Conservation (phyloP, 2,113 vertebrate species). For the Cephalophus harveyi region DNA sequence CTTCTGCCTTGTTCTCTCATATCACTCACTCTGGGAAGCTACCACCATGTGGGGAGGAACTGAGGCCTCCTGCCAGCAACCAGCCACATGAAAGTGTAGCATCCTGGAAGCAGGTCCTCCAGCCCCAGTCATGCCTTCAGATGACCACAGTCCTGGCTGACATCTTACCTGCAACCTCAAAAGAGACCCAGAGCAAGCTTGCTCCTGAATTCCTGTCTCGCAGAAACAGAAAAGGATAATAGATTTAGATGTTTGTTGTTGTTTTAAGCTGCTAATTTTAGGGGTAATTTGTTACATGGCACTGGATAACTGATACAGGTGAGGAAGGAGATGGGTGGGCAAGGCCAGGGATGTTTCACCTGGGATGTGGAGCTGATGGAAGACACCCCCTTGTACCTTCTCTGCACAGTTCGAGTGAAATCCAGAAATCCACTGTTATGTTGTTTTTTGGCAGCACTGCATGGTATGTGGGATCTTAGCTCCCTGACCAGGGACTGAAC, state of each 20-base stretch:
- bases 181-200: not conserved
- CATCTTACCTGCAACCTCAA: not conserved
- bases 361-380: not conserved
- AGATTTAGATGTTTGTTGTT: not conserved
- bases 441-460: not conserved
- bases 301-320: not conserved
- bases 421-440: not conserved
- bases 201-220: not conserved
- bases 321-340: not conserved
- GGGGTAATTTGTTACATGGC: not conserved
- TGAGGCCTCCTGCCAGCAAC: not conserved
- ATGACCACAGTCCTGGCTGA: not conserved
- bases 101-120: not conserved
- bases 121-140: not conserved
- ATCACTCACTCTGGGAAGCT: not conserved
- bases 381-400: not conserved
- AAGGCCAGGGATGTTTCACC: no score
- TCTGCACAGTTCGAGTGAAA: not conserved
- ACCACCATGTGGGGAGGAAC: not conserved
- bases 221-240: not conserved
- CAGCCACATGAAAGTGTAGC: not conserved
- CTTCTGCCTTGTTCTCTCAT: not conserved
- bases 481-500: not conserved
- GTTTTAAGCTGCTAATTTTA: not conserved
- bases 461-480: not conserved